Conservation (phyloP, 2,888 invertebrate species). For the Quadriops clusia region DNA sequence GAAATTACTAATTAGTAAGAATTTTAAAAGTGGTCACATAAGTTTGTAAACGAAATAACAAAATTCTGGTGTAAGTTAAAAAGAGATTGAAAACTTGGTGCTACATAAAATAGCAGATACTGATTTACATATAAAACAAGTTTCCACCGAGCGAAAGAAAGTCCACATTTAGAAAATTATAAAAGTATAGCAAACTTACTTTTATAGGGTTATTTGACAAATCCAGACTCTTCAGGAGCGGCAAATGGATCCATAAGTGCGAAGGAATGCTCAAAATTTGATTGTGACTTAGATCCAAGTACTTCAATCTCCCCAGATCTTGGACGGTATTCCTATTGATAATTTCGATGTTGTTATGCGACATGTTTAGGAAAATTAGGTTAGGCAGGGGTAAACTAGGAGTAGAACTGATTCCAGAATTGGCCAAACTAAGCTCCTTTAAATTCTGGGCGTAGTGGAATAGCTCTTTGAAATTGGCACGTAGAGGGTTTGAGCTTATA, state of each 20-base stretch:
- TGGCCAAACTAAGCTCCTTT: conserved; percentile 62
- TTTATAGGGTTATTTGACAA: conserved; percentile 72
- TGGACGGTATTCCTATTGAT: conserved; percentile 60
- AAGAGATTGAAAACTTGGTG: too few species aligned
- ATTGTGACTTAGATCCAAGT: conserved; percentile 66
- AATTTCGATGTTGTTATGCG: conserved; percentile 61
- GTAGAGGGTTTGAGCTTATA: conserved; percentile 66
- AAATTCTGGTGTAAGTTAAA: too few species aligned
- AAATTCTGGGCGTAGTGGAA: conserved; percentile 77
- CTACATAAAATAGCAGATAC: too few species aligned
- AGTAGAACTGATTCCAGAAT: conserved; percentile 62
- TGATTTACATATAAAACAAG: too few species aligned
- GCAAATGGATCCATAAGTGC: conserved; percentile 61
- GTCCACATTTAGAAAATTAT: too few species aligned
- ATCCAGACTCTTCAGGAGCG: conserved; percentile 62
- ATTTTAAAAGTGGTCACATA: too few species aligned
- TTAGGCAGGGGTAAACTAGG: conserved; percentile 68
- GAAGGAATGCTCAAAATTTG: conserved; percentile 62
- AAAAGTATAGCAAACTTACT: too few species aligned
- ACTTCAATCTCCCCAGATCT: conserved; percentile 57
- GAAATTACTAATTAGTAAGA: too few species aligned
- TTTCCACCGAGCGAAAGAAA: too few species aligned
- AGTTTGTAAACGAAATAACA: too few species aligned
- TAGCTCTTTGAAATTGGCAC: conserved; percentile 77
- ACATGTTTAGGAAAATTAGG: conserved; percentile 68